These are phyloP conservation scores for Mylabris sibirica DNA, from an alignment of 2,888 invertebrate species.

Conservation along the genomic window DNA sequence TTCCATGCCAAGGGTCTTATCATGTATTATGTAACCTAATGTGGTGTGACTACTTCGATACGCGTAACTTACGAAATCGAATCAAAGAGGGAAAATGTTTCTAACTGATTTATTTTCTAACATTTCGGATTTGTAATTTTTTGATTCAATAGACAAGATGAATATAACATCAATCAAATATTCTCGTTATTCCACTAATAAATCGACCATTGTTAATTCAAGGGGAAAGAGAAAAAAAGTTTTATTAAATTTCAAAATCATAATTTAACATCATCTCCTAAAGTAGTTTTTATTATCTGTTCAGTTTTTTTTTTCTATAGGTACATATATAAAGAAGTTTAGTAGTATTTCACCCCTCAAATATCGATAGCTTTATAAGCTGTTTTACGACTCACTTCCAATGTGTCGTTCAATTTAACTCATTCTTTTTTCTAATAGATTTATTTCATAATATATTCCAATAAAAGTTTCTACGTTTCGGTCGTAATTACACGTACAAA, in stretches of 20 bases:
- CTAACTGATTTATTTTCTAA: constrained; percentile 27
- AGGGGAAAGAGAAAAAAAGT: too few species aligned
- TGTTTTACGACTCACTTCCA: constrained; percentile 2
- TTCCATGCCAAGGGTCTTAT: constrained; percentile 54
- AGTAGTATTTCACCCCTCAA: neutral
- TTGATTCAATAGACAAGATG: constrained; percentile 7
- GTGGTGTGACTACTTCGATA: constrained; percentile 52
- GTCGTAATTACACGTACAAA: neutral
- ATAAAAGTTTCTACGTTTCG: neutral
- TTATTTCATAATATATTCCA: neutral
- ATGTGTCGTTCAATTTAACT: constrained; percentile 6
- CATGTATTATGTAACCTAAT: constrained; percentile 56
- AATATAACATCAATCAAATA: constrained; percentile 7
- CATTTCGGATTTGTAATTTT: constrained; percentile 16
- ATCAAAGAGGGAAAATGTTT: constrained; percentile 25
- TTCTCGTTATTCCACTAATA: constrained; percentile 4
- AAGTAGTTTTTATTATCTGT: neutral
- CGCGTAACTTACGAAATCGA: constrained; percentile 29
- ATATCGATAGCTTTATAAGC: constrained; percentile 7
- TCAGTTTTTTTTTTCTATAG: neutral
- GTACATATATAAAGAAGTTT: constrained; percentile 1
- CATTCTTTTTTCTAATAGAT: constrained; percentile 1
- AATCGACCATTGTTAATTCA: neutral
- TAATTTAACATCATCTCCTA: neutral
- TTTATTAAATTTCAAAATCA: constrained; percentile 4